Evolutionary conservation across 2,888 invertebrate species (phyloP).

Genomic region (Nycteola revayana): DNA sequence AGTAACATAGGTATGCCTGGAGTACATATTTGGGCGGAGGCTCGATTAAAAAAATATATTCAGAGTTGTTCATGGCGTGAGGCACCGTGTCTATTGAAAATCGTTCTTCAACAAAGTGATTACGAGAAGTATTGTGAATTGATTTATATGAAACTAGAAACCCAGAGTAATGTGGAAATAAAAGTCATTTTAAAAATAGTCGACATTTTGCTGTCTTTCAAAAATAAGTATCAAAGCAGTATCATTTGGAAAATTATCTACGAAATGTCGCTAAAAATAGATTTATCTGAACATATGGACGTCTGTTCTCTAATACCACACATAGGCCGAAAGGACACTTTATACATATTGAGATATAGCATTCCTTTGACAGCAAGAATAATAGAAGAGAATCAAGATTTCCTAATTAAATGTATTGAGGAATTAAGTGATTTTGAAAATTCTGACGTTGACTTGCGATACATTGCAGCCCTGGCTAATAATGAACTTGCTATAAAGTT

Average conservation of each 20-base stretch:
- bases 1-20: conserved; percentile 45
- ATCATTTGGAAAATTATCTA: conserved; percentile 58
- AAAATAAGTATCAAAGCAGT: conserved; percentile 40
- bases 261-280: conserved; percentile 44
- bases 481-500: conserved; percentile 58
- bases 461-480: conserved; percentile 58
- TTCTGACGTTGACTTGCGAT: conserved; percentile 62
- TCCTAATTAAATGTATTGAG: conserved; percentile 45
- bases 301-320: conserved; percentile 14
- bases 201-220: conserved; percentile 39
- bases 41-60: conserved; percentile 43
- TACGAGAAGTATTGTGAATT: conserved; percentile 48
- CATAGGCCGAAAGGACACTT: conserved; percentile 21
- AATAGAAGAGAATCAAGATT: conserved; percentile 18
- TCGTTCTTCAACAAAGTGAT: conserved; percentile 43
- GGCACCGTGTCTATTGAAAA: conserved; percentile 40
- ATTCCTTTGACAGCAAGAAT: conserved; percentile 55
- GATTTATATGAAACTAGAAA: conserved; percentile 45
- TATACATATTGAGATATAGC: conserved; percentile 55
- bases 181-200: conserved; percentile 36
- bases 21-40: conserved; percentile 52
- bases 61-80: conserved; percentile 39
- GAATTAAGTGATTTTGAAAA: conserved; percentile 51
- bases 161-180: conserved; percentile 25
- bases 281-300: conserved; percentile 30